Base-by-base conservation (phyloP, 2,113 vertebrate species). In the Cebidichthys violaceus region DNA sequence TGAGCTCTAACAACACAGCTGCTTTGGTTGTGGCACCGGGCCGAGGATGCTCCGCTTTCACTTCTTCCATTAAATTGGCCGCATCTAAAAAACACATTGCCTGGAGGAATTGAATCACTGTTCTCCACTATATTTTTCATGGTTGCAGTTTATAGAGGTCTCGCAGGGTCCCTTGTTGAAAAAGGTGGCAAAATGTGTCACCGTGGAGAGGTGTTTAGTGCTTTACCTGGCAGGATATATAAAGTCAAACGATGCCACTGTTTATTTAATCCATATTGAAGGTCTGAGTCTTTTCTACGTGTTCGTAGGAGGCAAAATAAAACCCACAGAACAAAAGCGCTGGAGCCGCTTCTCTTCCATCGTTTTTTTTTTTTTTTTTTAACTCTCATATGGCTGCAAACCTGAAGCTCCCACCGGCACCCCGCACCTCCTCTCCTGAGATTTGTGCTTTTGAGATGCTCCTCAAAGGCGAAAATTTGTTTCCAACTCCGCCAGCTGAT, bases 371-470 rank as follows among this genome's bases (percentile, higher is more conserved):
- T n/a, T n/a, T n/a, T n/a, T n/a, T n/a, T n/a, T n/a, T n/a, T 77
- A 15, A 41, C 62, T 82, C 70, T 84, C 61, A 24, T 37, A 66
- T 72, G 70, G 80, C 80, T 82, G 75, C 77, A 88, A 86, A 85
- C 86, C 85, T 90, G 86, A 93, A 77, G 52, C 88, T 70, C 81
- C 69, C 72, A 72, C 84, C 72, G 45, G 45, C 88, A 64, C 81
- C 69, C 69, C 74, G 71, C 84, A 73, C 85, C 78, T 60, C 65
- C 72, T 85, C 88, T 72, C 70, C 57, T 61, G 86, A 92, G 88
- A 92, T 91, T 84, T 90, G 81, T 84, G 83, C 81, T 70, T 82
- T 79, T 83, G 65, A 92, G 82, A 88, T 22, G 79, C 80, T 73
- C 24, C 0, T 43, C 55, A 81, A 70, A 77, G 75, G 84, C 86